These are phyloP conservation scores for Gobionotothen gibberifrons DNA, from an alignment of 2,797 vertebrate species.

Conservation along the genomic window DNA sequence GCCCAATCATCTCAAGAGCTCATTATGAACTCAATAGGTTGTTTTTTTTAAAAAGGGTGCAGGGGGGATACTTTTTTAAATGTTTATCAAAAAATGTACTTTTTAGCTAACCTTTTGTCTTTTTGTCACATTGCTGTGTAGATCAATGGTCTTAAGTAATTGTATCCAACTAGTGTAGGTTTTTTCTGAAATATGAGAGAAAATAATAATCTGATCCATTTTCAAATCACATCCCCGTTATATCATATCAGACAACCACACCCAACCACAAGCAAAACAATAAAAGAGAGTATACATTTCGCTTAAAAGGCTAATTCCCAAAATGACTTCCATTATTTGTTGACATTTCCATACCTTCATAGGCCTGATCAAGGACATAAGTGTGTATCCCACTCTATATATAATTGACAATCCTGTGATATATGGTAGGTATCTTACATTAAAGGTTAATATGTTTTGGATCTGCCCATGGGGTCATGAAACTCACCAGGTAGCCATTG, in stretches of 20 bases:
- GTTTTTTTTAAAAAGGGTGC: conserved; percentile 2
- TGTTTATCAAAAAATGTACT: background rate
- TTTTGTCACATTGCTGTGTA: background rate
- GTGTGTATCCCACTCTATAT: background rate
- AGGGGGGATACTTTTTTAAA: background rate
- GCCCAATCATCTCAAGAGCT: conserved; percentile 55
- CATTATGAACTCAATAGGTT: conserved; percentile 50
- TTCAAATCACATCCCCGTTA: background rate
- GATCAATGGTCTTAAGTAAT: background rate
- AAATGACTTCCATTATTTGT: conserved; percentile 3
- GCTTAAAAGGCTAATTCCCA: conserved; percentile 14
- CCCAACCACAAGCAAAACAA: no score
- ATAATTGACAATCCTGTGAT: conserved; percentile 20
- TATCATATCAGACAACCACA: background rate
- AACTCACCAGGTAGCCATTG: background rate
- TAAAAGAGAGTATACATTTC: background rate
- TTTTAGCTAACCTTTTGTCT: background rate
- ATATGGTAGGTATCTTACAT: conserved; percentile 29
- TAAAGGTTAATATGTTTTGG: conserved; percentile 11
- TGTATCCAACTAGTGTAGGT: background rate
- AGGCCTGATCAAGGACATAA: conserved; percentile 11
- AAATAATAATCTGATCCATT: background rate
- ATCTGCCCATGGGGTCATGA: background rate
- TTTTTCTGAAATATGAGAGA: background rate
- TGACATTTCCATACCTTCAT: conserved; percentile 11